These are phyloP conservation scores for Jordanella pulchra DNA, from an alignment of 2,797 vertebrate genomes.

Conservation along the genomic window DNA sequence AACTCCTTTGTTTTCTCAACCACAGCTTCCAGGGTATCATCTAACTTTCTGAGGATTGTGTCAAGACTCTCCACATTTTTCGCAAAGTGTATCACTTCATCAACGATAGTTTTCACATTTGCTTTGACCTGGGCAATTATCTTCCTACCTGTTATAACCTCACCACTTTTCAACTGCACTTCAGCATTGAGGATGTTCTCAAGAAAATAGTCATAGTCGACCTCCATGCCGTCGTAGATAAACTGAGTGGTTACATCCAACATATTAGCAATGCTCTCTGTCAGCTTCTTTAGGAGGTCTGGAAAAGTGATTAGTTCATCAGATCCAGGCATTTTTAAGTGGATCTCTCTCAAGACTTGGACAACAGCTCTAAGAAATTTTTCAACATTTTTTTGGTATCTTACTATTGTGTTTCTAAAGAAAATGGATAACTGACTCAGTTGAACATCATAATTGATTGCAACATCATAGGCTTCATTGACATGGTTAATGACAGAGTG, in stretches of 20 bases:
- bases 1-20: constrained; percentile 76
- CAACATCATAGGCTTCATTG: constrained; percentile 62
- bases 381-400: constrained; percentile 57
- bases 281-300: constrained; percentile 73
- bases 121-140: constrained; percentile 68
- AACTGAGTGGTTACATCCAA: constrained; percentile 47
- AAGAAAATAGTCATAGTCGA: constrained; percentile 72
- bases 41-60: constrained; percentile 76
- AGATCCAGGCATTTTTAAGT: constrained; percentile 81
- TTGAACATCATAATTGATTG: constrained; percentile 55
- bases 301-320: constrained; percentile 72
- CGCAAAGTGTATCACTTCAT: constrained; percentile 65
- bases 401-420: constrained; percentile 69
- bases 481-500: constrained; percentile 65
- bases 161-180: constrained; percentile 71
- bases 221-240: constrained; percentile 55
- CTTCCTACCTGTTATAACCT: constrained; percentile 67
- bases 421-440: constrained; percentile 75
- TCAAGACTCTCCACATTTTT: constrained; percentile 78
- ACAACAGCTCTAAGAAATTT: constrained; percentile 75
- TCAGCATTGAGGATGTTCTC: constrained; percentile 75
- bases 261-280: constrained; percentile 46
- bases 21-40: constrained; percentile 62
- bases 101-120: constrained; percentile 57
- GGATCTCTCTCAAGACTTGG: constrained; percentile 80